Base-by-base conservation (phyloP, 2,888 invertebrate species). In the Chelonus formosanus region DNA sequence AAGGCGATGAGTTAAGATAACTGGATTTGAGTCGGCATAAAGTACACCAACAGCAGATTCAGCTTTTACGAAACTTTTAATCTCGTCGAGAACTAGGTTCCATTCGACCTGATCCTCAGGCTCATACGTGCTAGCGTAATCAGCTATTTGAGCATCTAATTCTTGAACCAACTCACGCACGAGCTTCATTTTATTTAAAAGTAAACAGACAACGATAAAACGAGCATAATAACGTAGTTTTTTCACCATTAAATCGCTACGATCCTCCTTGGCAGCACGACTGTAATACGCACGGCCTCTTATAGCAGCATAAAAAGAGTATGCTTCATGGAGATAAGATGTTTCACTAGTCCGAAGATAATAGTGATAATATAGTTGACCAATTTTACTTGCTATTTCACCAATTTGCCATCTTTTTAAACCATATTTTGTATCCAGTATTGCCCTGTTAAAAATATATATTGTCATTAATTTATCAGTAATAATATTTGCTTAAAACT, bases 321-420 rank as follows among this genome's bases (percentile, higher is more conserved):
- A 97, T 58, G 98, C 96, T 87, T 98, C 98, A 84, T 95, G 94
- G 77, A 98, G 87, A 85, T 97, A 98, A 85, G 94, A 95, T 45
- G 96, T 96, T 86, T 98, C 97, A 85, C 97, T 97, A 71, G 98
- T 98, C 80, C 97, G 88, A 79, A 98, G 88, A 85, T 98, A 98
- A 86, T 97, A 98, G 86, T 97, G 97, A 85, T 98, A 98, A 86
- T 98, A 98, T 40, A 98, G 91, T 86, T 98, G 98, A 73, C 98
- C 98, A 82, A 98, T 98, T 88, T 98, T 98, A 62, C 97, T 97
- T 57, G 97, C 98, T 73, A 98, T 97, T 86, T 98, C 98, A 62
- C 98, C 98, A 76, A 98, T 97, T 86, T 98, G 98, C 97, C 98
- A 98, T 76, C 98, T 87, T 82, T 98, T 97, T 77, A 98, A 87